These are phyloP conservation scores for Otocyon megalotis DNA, from an alignment of 2,113 vertebrate genomes.

Conservation along the genomic window DNA sequence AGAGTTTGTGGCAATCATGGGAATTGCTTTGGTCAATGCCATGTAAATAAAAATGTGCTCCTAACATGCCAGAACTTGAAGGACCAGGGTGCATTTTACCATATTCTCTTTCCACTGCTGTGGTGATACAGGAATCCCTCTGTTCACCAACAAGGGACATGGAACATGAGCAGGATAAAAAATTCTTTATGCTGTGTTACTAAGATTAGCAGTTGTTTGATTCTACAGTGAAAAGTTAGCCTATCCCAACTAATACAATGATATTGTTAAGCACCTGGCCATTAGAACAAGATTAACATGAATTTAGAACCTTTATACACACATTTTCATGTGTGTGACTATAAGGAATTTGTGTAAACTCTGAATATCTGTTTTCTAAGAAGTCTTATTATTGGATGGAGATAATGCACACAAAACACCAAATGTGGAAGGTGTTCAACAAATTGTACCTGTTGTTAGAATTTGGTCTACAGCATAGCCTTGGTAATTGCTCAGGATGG, in stretches of 20 bases:
- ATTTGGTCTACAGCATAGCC: neutral
- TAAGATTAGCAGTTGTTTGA: neutral
- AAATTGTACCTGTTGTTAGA: neutral
- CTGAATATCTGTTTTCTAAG: neutral
- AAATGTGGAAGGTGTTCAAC: neutral
- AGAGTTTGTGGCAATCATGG: neutral
- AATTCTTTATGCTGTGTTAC: rapidly evolving
- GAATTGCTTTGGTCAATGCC: neutral
- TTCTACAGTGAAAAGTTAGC: neutral
- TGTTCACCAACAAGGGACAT: no score
- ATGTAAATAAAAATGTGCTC: neutral
- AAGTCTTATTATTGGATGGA: neutral
- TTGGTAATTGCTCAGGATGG: no score
- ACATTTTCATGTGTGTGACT: neutral
- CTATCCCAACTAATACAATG: neutral
- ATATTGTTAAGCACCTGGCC: neutral
- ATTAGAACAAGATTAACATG: neutral
- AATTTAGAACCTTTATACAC: neutral
- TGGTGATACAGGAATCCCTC: neutral
- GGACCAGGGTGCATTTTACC: neutral
- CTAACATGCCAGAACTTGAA: neutral
- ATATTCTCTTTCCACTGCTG: neutral
- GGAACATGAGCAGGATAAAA: neutral
- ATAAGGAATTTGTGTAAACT: neutral
- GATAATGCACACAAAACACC: neutral